phyloP scores from a whole-genome alignment of 2,888 invertebrate species.

The Ariolimax columbianus region DNA sequence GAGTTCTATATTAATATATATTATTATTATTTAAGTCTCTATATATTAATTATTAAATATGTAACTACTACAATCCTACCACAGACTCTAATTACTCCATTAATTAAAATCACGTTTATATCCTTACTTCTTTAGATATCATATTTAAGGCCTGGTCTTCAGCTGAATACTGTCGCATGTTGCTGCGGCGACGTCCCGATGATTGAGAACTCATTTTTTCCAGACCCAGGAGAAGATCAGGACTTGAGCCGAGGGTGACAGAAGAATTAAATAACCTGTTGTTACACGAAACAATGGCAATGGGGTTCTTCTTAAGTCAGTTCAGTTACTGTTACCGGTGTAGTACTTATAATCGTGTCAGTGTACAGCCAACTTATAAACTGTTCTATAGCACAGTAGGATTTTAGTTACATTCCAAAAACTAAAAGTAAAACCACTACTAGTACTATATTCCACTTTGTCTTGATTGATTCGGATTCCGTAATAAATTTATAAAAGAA shows the following conservation, averaged over 20 bases:
- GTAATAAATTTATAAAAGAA: background rate
- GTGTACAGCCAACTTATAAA: background rate
- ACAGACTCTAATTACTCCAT: too few relatives aligned
- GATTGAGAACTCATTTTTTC: conserved; percentile 51
- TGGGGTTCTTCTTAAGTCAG: background rate
- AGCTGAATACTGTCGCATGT: conserved; percentile 89
- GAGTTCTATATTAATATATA: too few relatives aligned
- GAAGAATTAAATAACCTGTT: background rate
- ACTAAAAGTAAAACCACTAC: background rate
- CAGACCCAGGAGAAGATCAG: background rate
- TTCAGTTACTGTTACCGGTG: background rate
- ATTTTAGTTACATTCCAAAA: background rate
- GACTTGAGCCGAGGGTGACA: background rate
- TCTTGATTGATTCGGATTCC: background rate
- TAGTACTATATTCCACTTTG: background rate
- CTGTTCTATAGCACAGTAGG: background rate
- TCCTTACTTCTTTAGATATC: conserved; percentile 95
- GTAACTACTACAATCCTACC: too few relatives aligned
- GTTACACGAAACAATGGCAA: background rate
- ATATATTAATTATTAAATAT: too few relatives aligned
- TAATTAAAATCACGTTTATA: background rate
- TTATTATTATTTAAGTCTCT: too few relatives aligned
- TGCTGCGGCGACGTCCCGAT: conserved; percentile 82
- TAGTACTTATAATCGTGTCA: background rate
- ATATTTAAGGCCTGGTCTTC: conserved; percentile 98